Base-by-base conservation (phyloP, 2,888 invertebrate species). In the Synanthedon tipuliformis region DNA sequence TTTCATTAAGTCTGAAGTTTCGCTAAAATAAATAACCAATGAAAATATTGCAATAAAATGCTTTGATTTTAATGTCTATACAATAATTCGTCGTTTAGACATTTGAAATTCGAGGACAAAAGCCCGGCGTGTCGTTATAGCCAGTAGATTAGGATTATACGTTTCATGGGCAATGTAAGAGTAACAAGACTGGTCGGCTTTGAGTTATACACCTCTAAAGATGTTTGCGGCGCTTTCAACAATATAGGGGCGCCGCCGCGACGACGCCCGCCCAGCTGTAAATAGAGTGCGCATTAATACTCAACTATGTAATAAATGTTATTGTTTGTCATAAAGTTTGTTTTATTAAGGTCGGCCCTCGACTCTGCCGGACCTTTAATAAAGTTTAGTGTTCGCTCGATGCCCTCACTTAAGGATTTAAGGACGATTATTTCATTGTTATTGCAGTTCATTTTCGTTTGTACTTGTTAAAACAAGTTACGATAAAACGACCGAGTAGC, bases 251-350 rank as follows among this genome's bases (percentile, higher is more conserved):
- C 34, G 34, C 34, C 73, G 59, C 64, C 61, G 62, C 64, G 79
- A 69, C 82, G 77, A 73, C 54, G 50, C 77, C 34, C 71, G 66
- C 70, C 68, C 71, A 70, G 69, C 78, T 78, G 75, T 78, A 81
- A 84, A 82, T 79, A 75, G 73, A 78, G 69, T 75, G 67, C 73
- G 73, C 78, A 81, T 82, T 83, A 83, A 85, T 84, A 80, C 76
- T 72, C 75, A 71, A 81, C 81, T 81, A 80, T 77, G 80, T 77
- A 78, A 83, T 85, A 82, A 83, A 84, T 84, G 83, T 83, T 85
- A 84, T 85, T 84, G 83, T 84, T 81, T 79, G 81, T 76, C 81
- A 81, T 84, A 84, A 84, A 86, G 67, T 78, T 81, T 75, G 77
- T 80, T 83, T 83, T 83, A 83, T 84, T 74, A 76, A 78, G 82